Evolutionary conservation across 2,113 vertebrate species (phyloP), one percentile per base, ranked within the genome.

Genomic region (Rafetus swinhoei): DNA sequence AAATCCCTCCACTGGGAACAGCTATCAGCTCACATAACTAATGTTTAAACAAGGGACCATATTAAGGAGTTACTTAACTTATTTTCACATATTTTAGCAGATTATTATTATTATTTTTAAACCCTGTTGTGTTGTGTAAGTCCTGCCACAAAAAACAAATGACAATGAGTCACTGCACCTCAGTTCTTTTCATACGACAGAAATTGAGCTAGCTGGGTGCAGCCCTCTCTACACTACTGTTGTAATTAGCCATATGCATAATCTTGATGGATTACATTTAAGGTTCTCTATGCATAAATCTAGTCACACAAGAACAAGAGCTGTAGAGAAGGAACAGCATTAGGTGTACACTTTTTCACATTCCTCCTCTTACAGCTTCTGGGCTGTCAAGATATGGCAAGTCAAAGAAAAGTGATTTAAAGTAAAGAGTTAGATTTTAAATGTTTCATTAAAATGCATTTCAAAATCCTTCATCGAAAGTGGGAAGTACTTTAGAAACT

Each of bases 11-110:
- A 82, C 27, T 77, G 94, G 90, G 95, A 96, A 79, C 81, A 90
- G 89, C 95, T 95, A 94, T 96, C 90, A 94, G 95, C 93, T 95
- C 96, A 94, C 95, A 96, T 88, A 86, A 62, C 85, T 94, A 87
- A 86, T 89, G 82, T 83, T 65, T 89, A 95, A 82, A 80, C 77
- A 60, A 88, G 90, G 60, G 84, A 85, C 86, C 84, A 86, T 81
- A 95, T 92, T 86, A 95, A 82, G 87, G 32, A 86, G 94, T 88
- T 91, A 25, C 79, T 94, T 92, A 88, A 81, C 92, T 96, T 88
- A 6, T 86, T 85, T 92, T 86, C 88, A 50, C 19, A 4, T 92
- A 94, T 96, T 96, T 96, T 94, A 50, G 93, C 79, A 92, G 90
- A 93, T 96, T 91, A 92, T 80, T 96, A 90, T 82, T 95, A 90